Evolutionary conservation across 2,888 invertebrate species (phyloP), one percentile per base, ranked within the genome.

Genomic region (Azorinus chamasolen): DNA sequence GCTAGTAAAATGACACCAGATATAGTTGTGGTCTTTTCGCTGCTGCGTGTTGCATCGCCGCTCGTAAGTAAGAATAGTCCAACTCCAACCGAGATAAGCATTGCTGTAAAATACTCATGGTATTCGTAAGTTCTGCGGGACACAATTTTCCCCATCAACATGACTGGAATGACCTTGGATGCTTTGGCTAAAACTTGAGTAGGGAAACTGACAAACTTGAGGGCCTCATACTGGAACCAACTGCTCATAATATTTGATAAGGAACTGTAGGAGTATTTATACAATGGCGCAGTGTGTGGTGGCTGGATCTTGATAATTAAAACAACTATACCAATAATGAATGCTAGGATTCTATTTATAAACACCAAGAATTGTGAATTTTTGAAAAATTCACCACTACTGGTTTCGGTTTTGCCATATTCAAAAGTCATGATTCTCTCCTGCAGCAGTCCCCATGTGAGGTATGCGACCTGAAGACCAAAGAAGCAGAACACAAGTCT

Each of bases 211-310:
- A 99, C 98, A 93, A 96, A 99, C 93, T 99, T 99, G 53, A 99
- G 94, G 24, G 99, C 99, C 94, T 99, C 99, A 93, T 99, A 99
- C 94, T 99, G 99, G 93, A 98, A 99, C 99, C 99, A 99, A 55
- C 98, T 98, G 92, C 98, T 98, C 95, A 99, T 95, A 82, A 99
- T 97, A 93, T 99, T 99, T 18, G 98, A 98, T 89, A 99, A 96
- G 3, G 99, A 97, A 91, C 98, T 98, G 94, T 96, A 99, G 0
- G 97, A 96, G 94, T 98, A 99, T 94, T 98, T 97, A 93, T 97
- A 98, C 14, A 98, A 94, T 0, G 99, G 99, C 63, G 97, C 96
- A 25, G 95, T 95, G 89, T 97, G 96, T 6, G 79, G 77, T 3
- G 92, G 91, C 78, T 92, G 92, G 22, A 76, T 62, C 58, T 79